A percentile compares a stretch with the other conserved stretches of the same genome.
Evolutionary conservation across 2,113 vertebrate genomes (phyloP).

Genomic region (Alexandromys fortis): DNA sequence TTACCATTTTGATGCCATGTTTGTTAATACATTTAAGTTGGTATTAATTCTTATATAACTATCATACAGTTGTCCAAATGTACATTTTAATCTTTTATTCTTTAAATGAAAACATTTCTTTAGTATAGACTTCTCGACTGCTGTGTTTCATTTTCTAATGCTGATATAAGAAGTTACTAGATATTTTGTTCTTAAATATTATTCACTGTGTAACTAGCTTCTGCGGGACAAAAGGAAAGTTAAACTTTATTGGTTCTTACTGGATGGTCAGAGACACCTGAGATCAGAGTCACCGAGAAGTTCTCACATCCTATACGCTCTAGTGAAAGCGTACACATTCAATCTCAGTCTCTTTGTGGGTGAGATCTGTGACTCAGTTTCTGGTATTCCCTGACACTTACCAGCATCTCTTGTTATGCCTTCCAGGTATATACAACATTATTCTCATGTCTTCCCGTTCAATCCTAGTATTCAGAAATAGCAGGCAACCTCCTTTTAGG

Average conservation of each 20-base stretch:
- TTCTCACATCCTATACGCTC: background rate
- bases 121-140: background rate
- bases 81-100: background rate
- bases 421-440: accelerated
- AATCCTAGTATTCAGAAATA: accelerated
- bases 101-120: background rate
- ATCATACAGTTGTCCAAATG: background rate
- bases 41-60: background rate
- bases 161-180: background rate
- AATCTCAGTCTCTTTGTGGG: background rate
- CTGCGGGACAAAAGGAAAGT: background rate
- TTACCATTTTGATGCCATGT: background rate
- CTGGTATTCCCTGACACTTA: accelerated
- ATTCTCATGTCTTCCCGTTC: accelerated
- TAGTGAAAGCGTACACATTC: background rate
- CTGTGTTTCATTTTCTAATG: background rate
- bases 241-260: background rate
- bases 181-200: background rate
- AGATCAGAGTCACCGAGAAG: background rate
- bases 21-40: background rate
- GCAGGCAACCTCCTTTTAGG: background rate
- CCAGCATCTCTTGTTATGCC: no score
- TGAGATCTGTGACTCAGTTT: background rate
- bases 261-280: background rate
- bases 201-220: background rate